Evolutionary conservation across 2,113 vertebrate species (phyloP), one percentile per base, ranked within the genome.

Genomic region (Phrynosoma blainvillii): DNA sequence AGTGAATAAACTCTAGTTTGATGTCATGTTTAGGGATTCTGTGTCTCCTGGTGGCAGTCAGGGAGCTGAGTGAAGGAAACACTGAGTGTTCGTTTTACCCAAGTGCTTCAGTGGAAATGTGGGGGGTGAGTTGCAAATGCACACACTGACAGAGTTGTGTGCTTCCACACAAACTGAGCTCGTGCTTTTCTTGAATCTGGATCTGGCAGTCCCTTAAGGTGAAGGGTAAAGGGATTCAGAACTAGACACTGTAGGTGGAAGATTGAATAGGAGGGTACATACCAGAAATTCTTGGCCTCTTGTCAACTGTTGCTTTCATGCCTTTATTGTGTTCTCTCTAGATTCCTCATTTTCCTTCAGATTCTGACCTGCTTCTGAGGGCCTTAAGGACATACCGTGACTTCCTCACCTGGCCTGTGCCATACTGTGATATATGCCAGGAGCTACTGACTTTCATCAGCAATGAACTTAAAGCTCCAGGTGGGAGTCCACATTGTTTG

Each of bases 361-460:
- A 97, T 85, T 96, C 95, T 0, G 95, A 97, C n/a, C 96, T 99
- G 85, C 97, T 99, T 56, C 93, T 95, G 84, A 96, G 97, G 65
- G 98, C 98, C 0, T 87, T 97, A 25, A 93, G 96, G 2, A 92
- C 97, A 32, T 99, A 98, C 92, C 97, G 97, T 90, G 86, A 87
- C n/a, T 99, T 99, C 95, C 97, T 99, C 84, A 98, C 98, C 1
- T 99, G 99, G 99, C 99, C 99, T 0, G 95, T 98, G 81, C 98
- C 98, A 0, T 99, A 99, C 93, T 98, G 98, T 11, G 94, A 97
- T 87, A 97, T 98, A 92, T 98, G 96, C 92, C 96, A 91, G 25
- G 96, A 97, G 89, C 96, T 99, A 83, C 98, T 99, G 84, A 96
- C 97, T 86, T 98, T 97, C 84, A 97, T 99, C 12, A 96, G 97